Evolutionary conservation across 1,140 invertebrate species (phyloP).

Genomic region (Pseudomyrmex pallidus): DNA sequence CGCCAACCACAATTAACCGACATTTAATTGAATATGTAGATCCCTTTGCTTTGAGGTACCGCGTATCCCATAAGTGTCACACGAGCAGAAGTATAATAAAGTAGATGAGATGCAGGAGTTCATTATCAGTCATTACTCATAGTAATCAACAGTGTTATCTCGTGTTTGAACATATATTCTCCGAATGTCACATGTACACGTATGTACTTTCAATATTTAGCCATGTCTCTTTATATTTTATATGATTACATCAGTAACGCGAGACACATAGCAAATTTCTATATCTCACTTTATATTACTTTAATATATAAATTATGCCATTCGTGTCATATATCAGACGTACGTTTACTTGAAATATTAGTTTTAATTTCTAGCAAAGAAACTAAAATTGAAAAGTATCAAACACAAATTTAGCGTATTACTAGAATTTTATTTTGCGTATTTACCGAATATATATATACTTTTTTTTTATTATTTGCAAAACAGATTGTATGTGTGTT

Average conservation of each 20-base stretch:
- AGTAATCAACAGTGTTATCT: constrained; percentile 12
- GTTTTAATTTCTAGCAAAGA: background rate
- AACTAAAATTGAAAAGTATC: background rate
- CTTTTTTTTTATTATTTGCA: no score
- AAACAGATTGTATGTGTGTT: no score
- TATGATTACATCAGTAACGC: background rate
- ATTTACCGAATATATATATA: no score
- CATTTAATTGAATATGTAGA: constrained; percentile 66
- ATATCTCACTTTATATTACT: background rate
- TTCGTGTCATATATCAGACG: background rate
- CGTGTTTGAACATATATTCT: background rate
- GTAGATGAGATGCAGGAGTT: constrained; percentile 1
- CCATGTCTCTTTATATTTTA: constrained; percentile 16
- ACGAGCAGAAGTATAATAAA: constrained; percentile 24
- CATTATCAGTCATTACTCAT: constrained; percentile 35
- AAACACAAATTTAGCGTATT: no score
- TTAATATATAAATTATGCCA: constrained; percentile 37
- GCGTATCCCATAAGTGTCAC: background rate
- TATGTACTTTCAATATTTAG: background rate
- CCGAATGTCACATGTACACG: background rate
- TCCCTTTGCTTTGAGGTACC: constrained; percentile 53
- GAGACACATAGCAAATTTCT: background rate
- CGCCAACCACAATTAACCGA: constrained; percentile 65
- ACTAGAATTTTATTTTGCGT: constrained; percentile 1
- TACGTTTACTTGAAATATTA: background rate